Evolutionary conservation across 2,888 invertebrate genomes (phyloP).

Genomic region (Ectropis crepuscularia): DNA sequence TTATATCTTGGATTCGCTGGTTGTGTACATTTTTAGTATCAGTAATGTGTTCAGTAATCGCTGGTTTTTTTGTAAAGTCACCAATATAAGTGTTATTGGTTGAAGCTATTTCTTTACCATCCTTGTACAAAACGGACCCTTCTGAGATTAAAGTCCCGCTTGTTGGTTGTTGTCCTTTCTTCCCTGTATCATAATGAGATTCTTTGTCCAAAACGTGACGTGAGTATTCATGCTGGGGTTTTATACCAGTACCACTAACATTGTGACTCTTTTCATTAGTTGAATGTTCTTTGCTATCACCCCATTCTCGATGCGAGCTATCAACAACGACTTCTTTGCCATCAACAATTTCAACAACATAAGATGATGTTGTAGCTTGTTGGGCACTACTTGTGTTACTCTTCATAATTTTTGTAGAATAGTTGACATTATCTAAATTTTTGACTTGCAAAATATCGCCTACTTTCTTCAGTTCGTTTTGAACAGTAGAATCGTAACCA

Average conservation of each 20-base stretch:
- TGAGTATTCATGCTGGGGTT: slow-evolving; percentile 84
- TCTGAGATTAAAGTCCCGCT: slow-evolving; percentile 72
- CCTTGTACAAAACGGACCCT: slow-evolving; percentile 72
- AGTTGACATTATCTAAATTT: slow-evolving; percentile 69
- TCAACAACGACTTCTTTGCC: slow-evolving; percentile 86
- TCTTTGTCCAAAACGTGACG: slow-evolving; percentile 83
- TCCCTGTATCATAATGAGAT: slow-evolving; percentile 84
- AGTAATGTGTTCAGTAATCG: slow-evolving; percentile 68
- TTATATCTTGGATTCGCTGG: slow-evolving; percentile 57
- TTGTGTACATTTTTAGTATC: slow-evolving; percentile 60
- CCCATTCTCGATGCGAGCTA: slow-evolving; percentile 85
- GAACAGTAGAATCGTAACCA: slow-evolving; percentile 75
- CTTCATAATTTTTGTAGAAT: slow-evolving; percentile 81
- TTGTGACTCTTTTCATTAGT: slow-evolving; percentile 83
- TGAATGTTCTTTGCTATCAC: slow-evolving; percentile 78
- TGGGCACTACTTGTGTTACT: slow-evolving; percentile 84
- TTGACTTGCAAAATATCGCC: slow-evolving; percentile 74
- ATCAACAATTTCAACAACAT: slow-evolving; percentile 86
- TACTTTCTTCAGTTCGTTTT: slow-evolving; percentile 75
- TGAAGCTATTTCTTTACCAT: slow-evolving; percentile 77
- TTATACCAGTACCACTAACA: slow-evolving; percentile 81
- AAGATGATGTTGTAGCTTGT: slow-evolving; percentile 86
- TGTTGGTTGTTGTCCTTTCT: slow-evolving; percentile 81
- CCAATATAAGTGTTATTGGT: slow-evolving; percentile 75
- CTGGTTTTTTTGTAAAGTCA: slow-evolving; percentile 72